Percentiles rank a stretch among this genome's conserved stretches.
phyloP scores from a whole-genome alignment of 2,797 vertebrate species.

The Coracias cyanogaster region DNA sequence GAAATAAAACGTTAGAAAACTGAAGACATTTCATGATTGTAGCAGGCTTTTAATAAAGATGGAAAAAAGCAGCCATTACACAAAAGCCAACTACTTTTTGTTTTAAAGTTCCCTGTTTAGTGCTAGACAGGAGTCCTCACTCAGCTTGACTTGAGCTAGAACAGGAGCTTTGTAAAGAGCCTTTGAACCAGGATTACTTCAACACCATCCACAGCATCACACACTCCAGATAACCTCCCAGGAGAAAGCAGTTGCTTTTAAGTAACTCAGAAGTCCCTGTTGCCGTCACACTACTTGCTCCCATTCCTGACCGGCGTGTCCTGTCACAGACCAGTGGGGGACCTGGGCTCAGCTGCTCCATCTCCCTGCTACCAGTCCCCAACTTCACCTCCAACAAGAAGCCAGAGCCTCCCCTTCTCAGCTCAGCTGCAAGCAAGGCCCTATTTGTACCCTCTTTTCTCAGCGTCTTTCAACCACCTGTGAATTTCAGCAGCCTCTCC shows the following conservation, averaged over 20 bases:
- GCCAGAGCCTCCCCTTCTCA: neutral
- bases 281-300: neutral
- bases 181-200: neutral
- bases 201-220: neutral
- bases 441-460: neutral
- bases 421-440: neutral
- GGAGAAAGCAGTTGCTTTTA: neutral
- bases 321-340: neutral
- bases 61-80: neutral
- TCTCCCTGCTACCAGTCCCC: neutral
- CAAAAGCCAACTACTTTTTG: neutral
- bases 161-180: neutral
- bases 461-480: neutral
- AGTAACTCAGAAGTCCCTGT: neutral
- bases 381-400: neutral
- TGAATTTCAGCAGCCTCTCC: neutral
- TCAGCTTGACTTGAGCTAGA: neutral
- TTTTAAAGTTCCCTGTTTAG: neutral
- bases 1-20: constrained; percentile 1
- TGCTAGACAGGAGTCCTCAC: neutral
- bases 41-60: constrained; percentile 8
- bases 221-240: neutral
- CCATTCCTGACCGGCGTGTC: neutral
- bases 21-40: constrained; percentile 14
- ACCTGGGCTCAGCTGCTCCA: neutral